Percentiles rank a stretch among this genome's conserved stretches.
Evolutionary conservation across 2,888 invertebrate genomes (phyloP).

Genomic region (Eledone cirrhosa): DNA sequence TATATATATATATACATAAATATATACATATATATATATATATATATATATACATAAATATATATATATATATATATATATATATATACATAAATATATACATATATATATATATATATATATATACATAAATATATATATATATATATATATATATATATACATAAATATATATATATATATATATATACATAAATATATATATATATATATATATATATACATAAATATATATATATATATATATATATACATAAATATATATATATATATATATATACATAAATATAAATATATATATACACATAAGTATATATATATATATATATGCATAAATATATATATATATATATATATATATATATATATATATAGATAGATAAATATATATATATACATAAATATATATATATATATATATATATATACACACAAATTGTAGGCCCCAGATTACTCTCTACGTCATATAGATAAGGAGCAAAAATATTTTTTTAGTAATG

Average conservation of each 20-base stretch:
- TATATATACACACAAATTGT: not conserved
- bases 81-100: slow-evolving; percentile 7
- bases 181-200: too few relatives aligned
- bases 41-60: slow-evolving; percentile 8
- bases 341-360: slow-evolving; percentile 22
- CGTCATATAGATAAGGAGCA: not conserved
- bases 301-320: too few relatives aligned
- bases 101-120: not conserved
- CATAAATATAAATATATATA: not conserved
- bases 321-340: slow-evolving; percentile 5
- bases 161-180: too few relatives aligned
- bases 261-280: slow-evolving; percentile 17
- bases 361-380: too few relatives aligned
- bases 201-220: slow-evolving; percentile 4
- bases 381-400: not conserved
- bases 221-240: slow-evolving; percentile 22
- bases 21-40: not conserved
- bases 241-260: slow-evolving; percentile 16
- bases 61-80: not conserved
- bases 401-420: slow-evolving; percentile 22
- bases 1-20: not conserved
- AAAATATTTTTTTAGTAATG: too few relatives aligned
- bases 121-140: slow-evolving; percentile 3
- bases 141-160: slow-evolving; percentile 8
- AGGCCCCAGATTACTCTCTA: not conserved